Percentiles rank a stretch among this genome's conserved stretches.
phyloP scores from a whole-genome alignment of 2,888 invertebrate genomes.

The Drosophila mulleri region DNA sequence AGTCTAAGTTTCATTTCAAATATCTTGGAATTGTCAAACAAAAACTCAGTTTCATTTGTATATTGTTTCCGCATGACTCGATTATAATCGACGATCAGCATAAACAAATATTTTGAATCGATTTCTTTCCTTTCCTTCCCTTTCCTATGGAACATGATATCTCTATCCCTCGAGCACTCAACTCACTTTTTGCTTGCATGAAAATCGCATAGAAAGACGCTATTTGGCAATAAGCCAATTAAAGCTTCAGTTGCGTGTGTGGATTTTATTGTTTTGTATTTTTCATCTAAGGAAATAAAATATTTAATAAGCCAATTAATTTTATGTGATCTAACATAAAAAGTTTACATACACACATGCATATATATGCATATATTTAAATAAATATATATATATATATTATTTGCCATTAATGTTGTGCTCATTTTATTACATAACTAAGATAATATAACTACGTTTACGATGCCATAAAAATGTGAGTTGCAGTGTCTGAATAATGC shows the following conservation, averaged over 20 bases:
- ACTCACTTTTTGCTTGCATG: neutral
- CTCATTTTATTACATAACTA: neutral
- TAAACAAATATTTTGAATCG: neutral
- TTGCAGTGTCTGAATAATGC: neutral
- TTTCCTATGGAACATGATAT: neutral
- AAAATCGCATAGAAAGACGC: conserved; percentile 5
- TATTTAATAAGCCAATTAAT: conserved; percentile 17
- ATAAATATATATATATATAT: conserved; percentile 3
- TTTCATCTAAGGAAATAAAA: neutral
- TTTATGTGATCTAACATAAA: conserved; percentile 29
- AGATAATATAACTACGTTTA: conserved; percentile 8
- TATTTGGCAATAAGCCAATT: neutral
- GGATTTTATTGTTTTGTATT: neutral
- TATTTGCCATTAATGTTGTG: conserved; percentile 12
- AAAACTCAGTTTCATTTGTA: too few species aligned
- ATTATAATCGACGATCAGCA: neutral
- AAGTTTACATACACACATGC: neutral
- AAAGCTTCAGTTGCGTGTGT: neutral
- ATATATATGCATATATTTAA: neutral
- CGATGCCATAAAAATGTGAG: conserved; percentile 18
- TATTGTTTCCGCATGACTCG: too few species aligned
- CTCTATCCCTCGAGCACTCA: neutral
- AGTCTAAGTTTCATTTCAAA: neutral
- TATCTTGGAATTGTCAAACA: too few species aligned
- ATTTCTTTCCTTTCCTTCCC: neutral